Evolutionary conservation across 2,113 vertebrate species (phyloP).

Genomic region (Vulpes ferrilata): DNA sequence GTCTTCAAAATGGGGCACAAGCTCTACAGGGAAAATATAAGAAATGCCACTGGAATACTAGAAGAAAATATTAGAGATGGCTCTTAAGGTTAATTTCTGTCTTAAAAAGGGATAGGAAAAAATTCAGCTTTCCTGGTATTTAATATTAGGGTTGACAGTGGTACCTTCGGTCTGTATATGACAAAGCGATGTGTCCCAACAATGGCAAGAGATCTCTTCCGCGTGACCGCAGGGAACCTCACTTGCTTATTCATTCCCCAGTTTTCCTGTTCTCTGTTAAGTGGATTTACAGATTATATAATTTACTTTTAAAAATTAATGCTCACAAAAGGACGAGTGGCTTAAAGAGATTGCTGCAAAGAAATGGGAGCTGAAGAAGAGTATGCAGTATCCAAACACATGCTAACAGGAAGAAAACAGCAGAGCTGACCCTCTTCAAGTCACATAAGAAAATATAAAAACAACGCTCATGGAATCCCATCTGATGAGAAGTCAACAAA

Average conservation of each 20-base stretch:
- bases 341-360: conserved; percentile 57
- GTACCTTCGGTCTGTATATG: background rate
- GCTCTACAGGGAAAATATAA: background rate
- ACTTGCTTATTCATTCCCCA: background rate
- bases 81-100: background rate
- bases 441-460: background rate
- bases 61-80: background rate
- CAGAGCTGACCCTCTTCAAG: conserved; percentile 17
- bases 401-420: conserved; percentile 25
- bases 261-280: conserved; percentile 56
- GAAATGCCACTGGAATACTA: background rate
- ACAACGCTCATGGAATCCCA: background rate
- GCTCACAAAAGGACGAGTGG: conserved; percentile 65
- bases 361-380: conserved; percentile 42
- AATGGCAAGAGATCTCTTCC: background rate
- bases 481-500: conserved; percentile 62
- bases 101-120: background rate
- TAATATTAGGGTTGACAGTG: background rate
- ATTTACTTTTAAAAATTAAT: conserved; percentile 79
- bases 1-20: background rate
- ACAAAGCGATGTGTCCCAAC: background rate
- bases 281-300: conserved; percentile 78
- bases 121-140: background rate
- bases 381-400: conserved; percentile 28
- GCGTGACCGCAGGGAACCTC: background rate